Evolutionary conservation across 2,888 invertebrate species (phyloP), one percentile per base, ranked within the genome.

Genomic region (Thalpophila matura): DNA sequence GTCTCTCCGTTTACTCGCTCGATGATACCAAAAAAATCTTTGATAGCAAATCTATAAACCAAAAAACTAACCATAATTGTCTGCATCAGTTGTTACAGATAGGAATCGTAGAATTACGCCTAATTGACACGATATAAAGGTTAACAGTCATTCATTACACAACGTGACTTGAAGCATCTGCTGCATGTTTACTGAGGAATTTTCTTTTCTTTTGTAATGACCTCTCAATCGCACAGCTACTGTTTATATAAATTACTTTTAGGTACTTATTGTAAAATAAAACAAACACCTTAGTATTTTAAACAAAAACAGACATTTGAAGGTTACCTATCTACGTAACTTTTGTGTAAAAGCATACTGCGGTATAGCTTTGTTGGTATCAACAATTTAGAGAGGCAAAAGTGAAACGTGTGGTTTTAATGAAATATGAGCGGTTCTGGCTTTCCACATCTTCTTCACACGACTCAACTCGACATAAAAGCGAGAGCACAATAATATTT

Each of bases 401-500:
- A 86, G 87, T 84, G 88, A 87, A 87, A 89, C 82, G 74, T 74
- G 66, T 55, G 57, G 57, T 70, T 78, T 73, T 77, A 67, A 61
- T 78, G 64, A 80, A 80, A 82, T 79, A 81, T 77, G 75, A 84
- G 67, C 74, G 62, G 59, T 69, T 68, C 68, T 67, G 67, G 80
- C 88, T 89, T 88, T 88, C 85, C 83, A 88, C 70, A 33, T 80
- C 84, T 90, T 89, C 88, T 90, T 89, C 88, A 86, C 89, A 89
- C 86, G 85, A 74, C 72, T 72, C 67, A 55, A 69, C 55, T 56
- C 51, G 40, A 65, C 56, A 70, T 66, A 56, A 64, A 78, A 77
- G 76, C 67, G 72, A 62, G 69, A 73, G 79, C 81, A 72, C 77
- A 79, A 79, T 84, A 86, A 86, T 86, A 80, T 81, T 74, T 83